Evolutionary conservation across 2,113 vertebrate species (phyloP).

Genomic region (Megalops atlanticus): DNA sequence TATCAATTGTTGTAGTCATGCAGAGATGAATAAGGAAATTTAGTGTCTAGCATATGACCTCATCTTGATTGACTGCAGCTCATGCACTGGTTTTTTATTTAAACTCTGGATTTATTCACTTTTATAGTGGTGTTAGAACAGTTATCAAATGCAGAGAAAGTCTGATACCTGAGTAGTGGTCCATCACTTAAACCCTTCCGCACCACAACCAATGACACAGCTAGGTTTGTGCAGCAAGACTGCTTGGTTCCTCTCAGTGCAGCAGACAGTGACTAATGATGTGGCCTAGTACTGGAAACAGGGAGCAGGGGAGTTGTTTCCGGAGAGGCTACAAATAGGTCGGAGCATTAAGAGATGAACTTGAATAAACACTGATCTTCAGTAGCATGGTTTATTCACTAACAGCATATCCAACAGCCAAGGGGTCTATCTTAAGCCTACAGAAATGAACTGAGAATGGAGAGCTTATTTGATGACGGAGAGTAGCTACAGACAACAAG

Average conservation of each 20-base stretch:
- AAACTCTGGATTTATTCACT: not conserved
- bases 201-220: conserved; percentile 63
- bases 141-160: conserved; percentile 66
- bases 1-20: no score
- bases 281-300: conserved; percentile 60
- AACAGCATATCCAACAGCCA: conserved; percentile 65
- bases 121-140: not conserved
- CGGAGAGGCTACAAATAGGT: conserved; percentile 78
- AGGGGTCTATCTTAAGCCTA: conserved; percentile 34
- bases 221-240: conserved; percentile 42
- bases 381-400: conserved; percentile 66
- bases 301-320: conserved; percentile 68
- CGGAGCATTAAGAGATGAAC: conserved; percentile 64
- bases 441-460: not conserved
- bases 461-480: not conserved
- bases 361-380: conserved; percentile 71
- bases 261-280: conserved; percentile 73
- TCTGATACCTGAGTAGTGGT: conserved; percentile 74
- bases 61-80: no score
- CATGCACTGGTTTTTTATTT: not conserved
- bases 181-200: conserved; percentile 72
- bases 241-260: conserved; percentile 57
- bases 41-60: no score
- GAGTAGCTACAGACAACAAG: not conserved
- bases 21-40: no score